Evolutionary conservation across 2,888 invertebrate genomes (phyloP).

Genomic region (Glomeris marginata): DNA sequence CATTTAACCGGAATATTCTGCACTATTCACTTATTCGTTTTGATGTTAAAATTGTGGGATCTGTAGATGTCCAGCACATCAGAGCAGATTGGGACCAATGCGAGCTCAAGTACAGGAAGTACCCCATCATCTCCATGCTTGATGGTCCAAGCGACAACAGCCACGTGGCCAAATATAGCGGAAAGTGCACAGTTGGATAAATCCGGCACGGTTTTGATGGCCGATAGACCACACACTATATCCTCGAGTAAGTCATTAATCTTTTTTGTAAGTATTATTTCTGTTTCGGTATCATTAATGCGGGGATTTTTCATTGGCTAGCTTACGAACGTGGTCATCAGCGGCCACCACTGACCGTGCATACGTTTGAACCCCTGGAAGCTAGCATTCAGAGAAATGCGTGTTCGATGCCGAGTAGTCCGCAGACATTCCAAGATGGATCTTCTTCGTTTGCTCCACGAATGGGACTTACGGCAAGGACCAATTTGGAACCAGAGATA

Average conservation of each 20-base stretch:
- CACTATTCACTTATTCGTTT: too few relatives aligned
- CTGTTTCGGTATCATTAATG: neutral
- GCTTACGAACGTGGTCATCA: conserved; percentile 74
- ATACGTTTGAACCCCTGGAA: conserved; percentile 70
- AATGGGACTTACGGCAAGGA: too few relatives aligned
- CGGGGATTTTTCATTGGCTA: conserved; percentile 24
- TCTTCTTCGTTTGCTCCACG: too few relatives aligned
- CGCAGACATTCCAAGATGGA: neutral
- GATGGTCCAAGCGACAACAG: conserved; percentile 37
- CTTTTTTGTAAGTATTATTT: neutral
- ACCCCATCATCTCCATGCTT: conserved; percentile 31
- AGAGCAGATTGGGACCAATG: conserved; percentile 25
- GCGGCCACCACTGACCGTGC: conserved; percentile 68
- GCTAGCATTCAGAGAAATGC: conserved; percentile 4
- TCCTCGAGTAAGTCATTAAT: conserved; percentile 50
- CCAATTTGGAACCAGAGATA: too few relatives aligned
- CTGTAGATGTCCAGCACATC: conserved; percentile 3
- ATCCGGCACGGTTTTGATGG: conserved; percentile 44
- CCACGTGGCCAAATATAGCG: conserved; percentile 64
- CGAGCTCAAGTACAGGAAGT: conserved; percentile 29
- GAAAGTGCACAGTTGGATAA: conserved; percentile 58
- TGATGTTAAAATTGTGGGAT: too few relatives aligned
- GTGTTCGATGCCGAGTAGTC: conserved; percentile 11
- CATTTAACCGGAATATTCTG: too few relatives aligned
- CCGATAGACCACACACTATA: conserved; percentile 81